Percentiles rank a stretch among this genome's conserved stretches.
Evolutionary conservation across 2,113 vertebrate genomes (phyloP).

Genomic region (Pluvianellus socialis): DNA sequence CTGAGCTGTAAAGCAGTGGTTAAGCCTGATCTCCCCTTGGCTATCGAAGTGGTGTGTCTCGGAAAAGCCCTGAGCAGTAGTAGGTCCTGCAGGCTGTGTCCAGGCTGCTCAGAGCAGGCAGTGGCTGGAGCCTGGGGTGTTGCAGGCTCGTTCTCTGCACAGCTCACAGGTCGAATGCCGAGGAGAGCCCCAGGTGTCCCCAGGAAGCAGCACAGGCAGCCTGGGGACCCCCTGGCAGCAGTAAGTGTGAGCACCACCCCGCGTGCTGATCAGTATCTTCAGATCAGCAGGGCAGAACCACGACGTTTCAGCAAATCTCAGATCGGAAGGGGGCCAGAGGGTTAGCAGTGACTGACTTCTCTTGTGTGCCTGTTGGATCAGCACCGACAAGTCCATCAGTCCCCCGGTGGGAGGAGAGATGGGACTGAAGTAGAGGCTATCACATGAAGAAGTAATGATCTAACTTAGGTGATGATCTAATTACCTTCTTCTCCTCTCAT

Average conservation of each 20-base stretch:
- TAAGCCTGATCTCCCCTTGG: not conserved
- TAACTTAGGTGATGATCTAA: not conserved
- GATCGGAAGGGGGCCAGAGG: not conserved
- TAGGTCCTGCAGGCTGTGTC: not conserved
- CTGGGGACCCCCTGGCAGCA: not conserved
- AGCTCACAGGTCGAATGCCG: not conserved
- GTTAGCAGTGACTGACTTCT: not conserved
- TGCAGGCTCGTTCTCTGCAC: not conserved
- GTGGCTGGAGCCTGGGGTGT: not conserved
- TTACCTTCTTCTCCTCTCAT: not conserved
- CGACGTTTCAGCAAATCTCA: not conserved
- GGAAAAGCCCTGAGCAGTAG: not conserved
- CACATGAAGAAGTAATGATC: not conserved
- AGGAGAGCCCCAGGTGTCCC: not conserved
- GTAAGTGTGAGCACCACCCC: accelerated
- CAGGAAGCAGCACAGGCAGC: not conserved
- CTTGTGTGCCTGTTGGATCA: not conserved
- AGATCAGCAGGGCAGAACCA: not conserved
- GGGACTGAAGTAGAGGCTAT: not conserved
- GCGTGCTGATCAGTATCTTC: not conserved
- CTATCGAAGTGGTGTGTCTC: not conserved
- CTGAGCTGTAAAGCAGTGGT: not conserved
- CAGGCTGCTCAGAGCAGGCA: not conserved
- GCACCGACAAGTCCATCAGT: not conserved
- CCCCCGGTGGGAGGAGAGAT: not conserved